These are phyloP conservation scores for Dasyprocta punctata DNA, from an alignment of 2,113 vertebrate species.

Conservation along the genomic window DNA sequence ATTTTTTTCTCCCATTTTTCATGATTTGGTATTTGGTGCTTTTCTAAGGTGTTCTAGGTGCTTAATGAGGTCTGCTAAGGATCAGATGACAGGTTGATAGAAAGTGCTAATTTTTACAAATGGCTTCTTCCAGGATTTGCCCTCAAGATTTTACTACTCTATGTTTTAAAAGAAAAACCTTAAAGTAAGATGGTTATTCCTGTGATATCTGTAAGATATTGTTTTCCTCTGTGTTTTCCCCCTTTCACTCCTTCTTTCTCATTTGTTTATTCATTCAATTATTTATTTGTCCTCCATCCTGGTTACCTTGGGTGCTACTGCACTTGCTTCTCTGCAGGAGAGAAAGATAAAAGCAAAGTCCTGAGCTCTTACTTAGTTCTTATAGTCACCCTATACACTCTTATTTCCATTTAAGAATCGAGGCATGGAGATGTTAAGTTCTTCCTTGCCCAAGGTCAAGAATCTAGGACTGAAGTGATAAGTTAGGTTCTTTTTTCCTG, in stretches of 20 bases:
- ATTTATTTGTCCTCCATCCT: neutral
- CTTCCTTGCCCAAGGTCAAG: neutral
- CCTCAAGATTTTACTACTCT: constrained; percentile 12
- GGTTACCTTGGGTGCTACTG: neutral
- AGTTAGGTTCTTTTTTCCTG: neutral
- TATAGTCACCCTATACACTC: neutral
- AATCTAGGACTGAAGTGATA: neutral
- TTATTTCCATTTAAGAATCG: neutral
- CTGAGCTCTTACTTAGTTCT: neutral
- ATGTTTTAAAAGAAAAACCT: constrained; percentile 15
- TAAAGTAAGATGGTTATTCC: neutral
- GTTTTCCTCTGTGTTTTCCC: neutral
- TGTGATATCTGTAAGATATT: neutral
- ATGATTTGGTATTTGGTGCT: constrained; percentile 62
- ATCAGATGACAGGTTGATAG: neutral
- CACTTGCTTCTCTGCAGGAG: neutral
- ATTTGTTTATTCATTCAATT: neutral
- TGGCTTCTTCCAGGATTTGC: constrained; percentile 36
- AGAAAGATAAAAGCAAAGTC: neutral
- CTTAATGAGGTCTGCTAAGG: constrained; percentile 50
- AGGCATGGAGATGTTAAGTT: neutral
- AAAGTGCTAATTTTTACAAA: constrained; percentile 62
- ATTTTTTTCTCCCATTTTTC: neutral
- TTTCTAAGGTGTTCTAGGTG: constrained; percentile 48
- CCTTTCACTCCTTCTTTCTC: neutral